phyloP scores from a whole-genome alignment of 2,888 invertebrate species.

The Blastobasis adustella region DNA sequence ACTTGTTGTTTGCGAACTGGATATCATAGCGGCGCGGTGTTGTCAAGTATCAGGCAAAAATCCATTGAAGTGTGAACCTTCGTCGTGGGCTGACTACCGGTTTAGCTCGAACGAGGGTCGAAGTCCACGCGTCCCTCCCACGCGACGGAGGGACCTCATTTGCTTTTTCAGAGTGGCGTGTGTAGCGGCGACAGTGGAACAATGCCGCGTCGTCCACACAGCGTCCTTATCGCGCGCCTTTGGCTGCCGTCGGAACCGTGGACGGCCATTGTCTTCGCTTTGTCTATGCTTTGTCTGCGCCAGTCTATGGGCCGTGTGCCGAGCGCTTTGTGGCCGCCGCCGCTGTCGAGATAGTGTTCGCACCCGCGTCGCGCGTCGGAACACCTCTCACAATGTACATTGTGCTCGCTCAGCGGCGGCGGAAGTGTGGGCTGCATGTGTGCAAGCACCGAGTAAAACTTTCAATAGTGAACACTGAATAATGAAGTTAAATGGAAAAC shows the following conservation, averaged over 20 bases:
- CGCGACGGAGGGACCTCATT: no score
- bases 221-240: conserved; percentile 13
- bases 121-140: no score
- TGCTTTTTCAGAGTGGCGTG: neutral
- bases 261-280: conserved; percentile 20
- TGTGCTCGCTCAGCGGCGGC: neutral
- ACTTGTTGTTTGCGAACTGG: no score
- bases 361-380: neutral
- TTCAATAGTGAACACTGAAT: no score
- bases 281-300: conserved; percentile 11
- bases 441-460: no score
- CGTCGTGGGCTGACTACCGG: no score
- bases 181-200: neutral
- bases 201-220: conserved; percentile 9
- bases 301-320: no score
- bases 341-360: neutral
- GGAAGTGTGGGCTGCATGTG: neutral
- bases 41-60: no score
- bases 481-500: no score
- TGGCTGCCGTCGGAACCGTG: conserved; percentile 12
- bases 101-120: no score
- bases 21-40: no score
- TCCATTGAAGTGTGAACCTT: no score
- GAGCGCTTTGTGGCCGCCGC: conserved; percentile 1
- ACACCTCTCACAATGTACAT: neutral